Conservation (phyloP, 92 coral and sea anemone species). For the Porites cylindrica region DNA sequence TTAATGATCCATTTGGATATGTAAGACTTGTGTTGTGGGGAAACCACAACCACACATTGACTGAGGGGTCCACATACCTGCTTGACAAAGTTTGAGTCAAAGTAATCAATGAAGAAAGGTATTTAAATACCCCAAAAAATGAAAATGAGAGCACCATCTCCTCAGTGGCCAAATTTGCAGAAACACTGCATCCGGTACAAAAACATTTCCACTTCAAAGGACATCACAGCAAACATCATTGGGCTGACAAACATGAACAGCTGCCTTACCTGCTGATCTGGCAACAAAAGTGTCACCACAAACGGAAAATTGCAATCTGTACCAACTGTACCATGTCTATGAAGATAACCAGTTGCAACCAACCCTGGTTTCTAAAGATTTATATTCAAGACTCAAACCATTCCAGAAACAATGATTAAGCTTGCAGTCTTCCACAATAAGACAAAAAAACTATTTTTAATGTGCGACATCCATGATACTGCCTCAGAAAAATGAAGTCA, state of each 20-base stretch:
- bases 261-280: slow-evolving; percentile 43
- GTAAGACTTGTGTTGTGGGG: too few species aligned
- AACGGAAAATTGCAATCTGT: slow-evolving; percentile 63
- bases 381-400: slow-evolving; percentile 27
- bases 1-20: too few species aligned
- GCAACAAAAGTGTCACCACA: slow-evolving; percentile 45
- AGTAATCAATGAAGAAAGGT: too few species aligned
- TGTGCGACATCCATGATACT: slow-evolving; percentile 20
- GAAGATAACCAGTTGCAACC: slow-evolving; percentile 38
- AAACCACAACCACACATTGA: too few species aligned
- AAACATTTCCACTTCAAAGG: slow-evolving; percentile 49
- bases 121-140: too few species aligned
- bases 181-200: slow-evolving; percentile 50
- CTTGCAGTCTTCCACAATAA: slow-evolving; percentile 27
- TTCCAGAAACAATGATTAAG: slow-evolving; percentile 27
- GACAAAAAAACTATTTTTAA: slow-evolving; percentile 39
- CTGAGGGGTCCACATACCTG: too few species aligned
- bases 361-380: slow-evolving; percentile 23
- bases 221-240: slow-evolving; percentile 53
- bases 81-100: too few species aligned
- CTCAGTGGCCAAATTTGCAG: neutral
- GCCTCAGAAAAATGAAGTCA: slow-evolving; percentile 42
- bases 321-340: slow-evolving; percentile 56
- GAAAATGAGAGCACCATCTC: too few species aligned
- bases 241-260: slow-evolving; percentile 61